phyloP scores from a whole-genome alignment of 2,797 vertebrate genomes.

The Chiroxiphia lanceolata region DNA sequence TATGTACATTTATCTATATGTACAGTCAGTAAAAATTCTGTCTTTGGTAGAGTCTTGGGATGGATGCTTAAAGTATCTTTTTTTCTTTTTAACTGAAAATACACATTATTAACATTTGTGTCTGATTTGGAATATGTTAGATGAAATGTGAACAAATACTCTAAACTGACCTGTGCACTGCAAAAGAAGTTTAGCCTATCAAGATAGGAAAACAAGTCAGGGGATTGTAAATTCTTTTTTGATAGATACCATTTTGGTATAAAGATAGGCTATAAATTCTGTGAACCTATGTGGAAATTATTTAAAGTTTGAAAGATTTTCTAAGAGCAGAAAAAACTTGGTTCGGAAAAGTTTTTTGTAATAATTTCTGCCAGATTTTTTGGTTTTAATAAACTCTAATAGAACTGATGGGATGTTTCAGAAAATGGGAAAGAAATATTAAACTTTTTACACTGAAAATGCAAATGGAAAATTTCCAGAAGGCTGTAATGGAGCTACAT shows the following conservation, averaged over 20 bases:
- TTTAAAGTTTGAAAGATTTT: neutral
- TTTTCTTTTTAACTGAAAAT: neutral
- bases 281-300: neutral
- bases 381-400: neutral
- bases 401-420: neutral
- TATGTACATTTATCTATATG: neutral
- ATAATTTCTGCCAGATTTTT: neutral
- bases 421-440: neutral
- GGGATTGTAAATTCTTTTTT: neutral
- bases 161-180: neutral
- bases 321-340: neutral
- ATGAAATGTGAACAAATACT: neutral
- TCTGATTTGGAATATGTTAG: neutral
- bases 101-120: neutral
- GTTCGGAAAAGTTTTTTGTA: neutral
- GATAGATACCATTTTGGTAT: neutral
- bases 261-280: neutral
- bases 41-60: neutral
- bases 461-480: neutral
- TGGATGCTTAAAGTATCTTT: neutral
- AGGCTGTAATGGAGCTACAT: neutral
- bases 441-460: neutral
- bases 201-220: neutral
- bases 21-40: neutral
- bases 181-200: neutral